A percentile compares a stretch with the other conserved stretches of the same genome.
phyloP scores from a whole-genome alignment of 2,797 vertebrate genomes.

The Crypturellus tataupa region DNA sequence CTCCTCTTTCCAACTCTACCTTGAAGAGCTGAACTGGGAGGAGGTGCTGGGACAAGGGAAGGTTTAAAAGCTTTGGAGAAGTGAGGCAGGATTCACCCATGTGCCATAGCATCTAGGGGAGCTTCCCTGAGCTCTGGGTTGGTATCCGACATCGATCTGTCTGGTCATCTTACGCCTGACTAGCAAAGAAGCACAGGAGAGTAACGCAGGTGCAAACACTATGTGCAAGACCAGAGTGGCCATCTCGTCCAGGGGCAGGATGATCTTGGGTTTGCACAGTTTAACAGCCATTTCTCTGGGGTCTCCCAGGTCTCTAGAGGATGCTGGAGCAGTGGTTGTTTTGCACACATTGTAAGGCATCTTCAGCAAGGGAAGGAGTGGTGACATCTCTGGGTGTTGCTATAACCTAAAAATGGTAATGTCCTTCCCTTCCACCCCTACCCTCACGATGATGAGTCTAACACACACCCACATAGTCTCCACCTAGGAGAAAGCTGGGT shows the following conservation, averaged over 20 bases:
- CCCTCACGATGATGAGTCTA: fast-evolving
- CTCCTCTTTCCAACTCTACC: not conserved
- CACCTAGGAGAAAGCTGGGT: not conserved
- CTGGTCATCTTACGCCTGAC: not conserved
- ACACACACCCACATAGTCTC: fast-evolving
- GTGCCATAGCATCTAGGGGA: not conserved
- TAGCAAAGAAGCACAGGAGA: constrained; percentile 17
- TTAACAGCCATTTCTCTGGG: not conserved
- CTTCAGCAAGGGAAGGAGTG: not conserved
- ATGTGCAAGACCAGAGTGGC: not conserved
- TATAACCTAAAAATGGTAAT: fast-evolving
- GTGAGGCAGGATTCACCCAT: not conserved
- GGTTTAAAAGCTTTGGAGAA: not conserved
- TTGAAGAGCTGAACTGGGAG: not conserved
- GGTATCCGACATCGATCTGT: not conserved
- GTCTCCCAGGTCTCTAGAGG: not conserved
- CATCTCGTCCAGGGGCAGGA: constrained; percentile 19
- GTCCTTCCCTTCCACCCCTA: not conserved
- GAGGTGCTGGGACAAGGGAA: not conserved
- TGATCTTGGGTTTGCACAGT: constrained; percentile 4
- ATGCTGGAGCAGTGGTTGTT: not conserved
- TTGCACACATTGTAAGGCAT: fast-evolving
- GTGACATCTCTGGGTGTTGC: not conserved
- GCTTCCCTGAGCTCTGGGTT: not conserved
- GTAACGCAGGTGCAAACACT: constrained; percentile 25